These are phyloP conservation scores for Drosophila burlai DNA, from an alignment of 1,140 invertebrate species.

Conservation along the genomic window DNA sequence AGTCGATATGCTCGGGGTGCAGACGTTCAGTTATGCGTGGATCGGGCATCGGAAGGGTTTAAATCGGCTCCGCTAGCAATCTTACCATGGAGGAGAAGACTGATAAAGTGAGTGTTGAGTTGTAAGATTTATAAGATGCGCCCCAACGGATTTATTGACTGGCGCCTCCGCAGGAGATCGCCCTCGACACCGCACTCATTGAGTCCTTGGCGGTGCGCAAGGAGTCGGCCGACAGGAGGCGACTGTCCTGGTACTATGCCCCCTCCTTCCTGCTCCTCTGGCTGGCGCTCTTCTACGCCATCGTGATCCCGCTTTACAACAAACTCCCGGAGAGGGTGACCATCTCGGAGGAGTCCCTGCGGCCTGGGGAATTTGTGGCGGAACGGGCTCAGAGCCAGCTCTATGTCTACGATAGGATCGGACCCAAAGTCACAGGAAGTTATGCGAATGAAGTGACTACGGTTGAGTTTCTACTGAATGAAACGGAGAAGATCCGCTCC, in stretches of 20 bases:
- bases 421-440: conserved; percentile 89
- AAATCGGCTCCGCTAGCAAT: conserved; percentile 16
- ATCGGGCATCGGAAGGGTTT: conserved; percentile 41
- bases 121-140: conserved; percentile 4
- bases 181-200: conserved; percentile 19
- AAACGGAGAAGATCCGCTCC: conserved; percentile 46
- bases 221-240: not conserved
- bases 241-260: conserved; percentile 67
- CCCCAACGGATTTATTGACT: not conserved
- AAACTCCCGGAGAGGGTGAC: conserved; percentile 59
- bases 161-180: conserved; percentile 18
- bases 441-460: conserved; percentile 88
- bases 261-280: conserved; percentile 69
- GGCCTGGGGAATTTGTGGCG: conserved; percentile 59
- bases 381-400: conserved; percentile 85
- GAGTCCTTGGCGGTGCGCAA: conserved; percentile 13
- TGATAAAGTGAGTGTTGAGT: conserved; percentile 43
- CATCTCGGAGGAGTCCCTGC: conserved; percentile 39
- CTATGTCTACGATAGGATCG: conserved; percentile 89
- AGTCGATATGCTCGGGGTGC: conserved; percentile 44
- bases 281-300: conserved; percentile 65
- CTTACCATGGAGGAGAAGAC: conserved; percentile 37
- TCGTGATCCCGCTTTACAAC: conserved; percentile 69
- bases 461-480: conserved; percentile 86
- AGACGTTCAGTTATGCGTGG: conserved; percentile 49